Evolutionary conservation across 2,888 invertebrate genomes (phyloP), one percentile per base, ranked within the genome.

Genomic region (Netelia inedita): DNA sequence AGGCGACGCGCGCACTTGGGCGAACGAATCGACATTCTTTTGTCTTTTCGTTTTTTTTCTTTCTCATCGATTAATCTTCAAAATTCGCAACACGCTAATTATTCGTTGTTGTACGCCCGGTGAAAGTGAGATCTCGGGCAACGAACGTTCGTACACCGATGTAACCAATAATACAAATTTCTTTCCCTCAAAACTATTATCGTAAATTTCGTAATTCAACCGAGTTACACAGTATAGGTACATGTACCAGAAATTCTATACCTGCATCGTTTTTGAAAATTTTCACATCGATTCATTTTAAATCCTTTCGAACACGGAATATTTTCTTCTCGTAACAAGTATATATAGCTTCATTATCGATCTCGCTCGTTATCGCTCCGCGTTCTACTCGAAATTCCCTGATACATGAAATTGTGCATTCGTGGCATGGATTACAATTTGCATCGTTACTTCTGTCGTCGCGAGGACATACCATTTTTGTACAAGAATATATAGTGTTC

Each of bases 401-500:
- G 35, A 55, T 71, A 35, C n/a, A 21, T 57, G 46, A 65, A 85
- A 65, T 79, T 75, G 73, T 81, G 72, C 61, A 78, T 69, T 68
- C 28, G 76, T 73, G 21, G 28, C 35, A 66, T 66, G 46, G 46
- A 57, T 43, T 35, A 53, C 61, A 21, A 65, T 69, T 83, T n/a
- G 21, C 35, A 43, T 73, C 73, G 63, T 41, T 55, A 41, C 28
- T 72, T 53, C 50, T 66, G 10, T 63, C 59, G 35, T 55, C 63
- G 10, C 72, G 65, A 79, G 57, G 57, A 61, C 55, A 71, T 69
- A 73, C 19, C 46, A 35, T 21, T 53, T 78, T 80, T 80, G 80
- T 84, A 84, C 84, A 84, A 84, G 84, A 84, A 84, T 80, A 84
- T 84, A 80, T 66, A 63, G 74, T 61, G 69, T 68, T 66, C 41